Conservation (phyloP, 1,140 invertebrate species). For the Drosophila fuyamai region DNA sequence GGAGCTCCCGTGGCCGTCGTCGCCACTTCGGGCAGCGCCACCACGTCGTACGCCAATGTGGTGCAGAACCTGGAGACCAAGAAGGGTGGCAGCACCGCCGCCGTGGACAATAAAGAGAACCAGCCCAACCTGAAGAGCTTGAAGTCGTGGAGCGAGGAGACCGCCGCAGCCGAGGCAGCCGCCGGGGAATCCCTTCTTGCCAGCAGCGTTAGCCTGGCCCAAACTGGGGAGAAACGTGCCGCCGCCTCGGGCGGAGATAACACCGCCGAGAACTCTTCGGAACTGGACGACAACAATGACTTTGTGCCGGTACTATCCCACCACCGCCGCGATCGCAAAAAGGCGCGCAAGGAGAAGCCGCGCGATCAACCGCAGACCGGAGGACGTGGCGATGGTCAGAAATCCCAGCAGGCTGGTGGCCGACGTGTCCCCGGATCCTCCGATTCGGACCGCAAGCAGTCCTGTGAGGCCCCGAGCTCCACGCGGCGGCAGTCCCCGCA, state of each 20-base stretch:
- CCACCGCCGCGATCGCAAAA: constrained; percentile 85
- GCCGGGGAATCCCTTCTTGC: constrained; percentile 37
- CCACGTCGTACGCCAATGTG: constrained; percentile 78
- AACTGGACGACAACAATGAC: constrained; percentile 85
- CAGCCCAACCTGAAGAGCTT: constrained; percentile 77
- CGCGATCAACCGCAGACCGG: constrained; percentile 64
- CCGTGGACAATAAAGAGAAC: constrained; percentile 79
- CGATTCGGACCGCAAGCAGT: constrained; percentile 58
- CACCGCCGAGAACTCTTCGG: constrained; percentile 82
- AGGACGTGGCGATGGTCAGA: constrained; percentile 66
- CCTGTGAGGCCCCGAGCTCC: constrained; percentile 39
- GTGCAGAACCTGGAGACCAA: constrained; percentile 79
- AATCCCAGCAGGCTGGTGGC: constrained; percentile 32
- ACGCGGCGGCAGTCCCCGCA: constrained; percentile 75
- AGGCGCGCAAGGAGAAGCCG: constrained; percentile 78
- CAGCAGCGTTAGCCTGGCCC: constrained; percentile 30
- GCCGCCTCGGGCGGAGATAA: constrained; percentile 72
- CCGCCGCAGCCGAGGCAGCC: constrained; percentile 68
- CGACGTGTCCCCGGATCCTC: constrained; percentile 17
- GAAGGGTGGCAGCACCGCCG: constrained; percentile 39
- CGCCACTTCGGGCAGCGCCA: constrained; percentile 25
- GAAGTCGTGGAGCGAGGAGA: constrained; percentile 82
- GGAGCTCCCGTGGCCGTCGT: constrained; percentile 24
- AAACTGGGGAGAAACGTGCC: constrained; percentile 75
- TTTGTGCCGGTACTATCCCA: constrained; percentile 86